phyloP scores from a whole-genome alignment of 2,888 invertebrate genomes.

The Elgonia sp. region DNA sequence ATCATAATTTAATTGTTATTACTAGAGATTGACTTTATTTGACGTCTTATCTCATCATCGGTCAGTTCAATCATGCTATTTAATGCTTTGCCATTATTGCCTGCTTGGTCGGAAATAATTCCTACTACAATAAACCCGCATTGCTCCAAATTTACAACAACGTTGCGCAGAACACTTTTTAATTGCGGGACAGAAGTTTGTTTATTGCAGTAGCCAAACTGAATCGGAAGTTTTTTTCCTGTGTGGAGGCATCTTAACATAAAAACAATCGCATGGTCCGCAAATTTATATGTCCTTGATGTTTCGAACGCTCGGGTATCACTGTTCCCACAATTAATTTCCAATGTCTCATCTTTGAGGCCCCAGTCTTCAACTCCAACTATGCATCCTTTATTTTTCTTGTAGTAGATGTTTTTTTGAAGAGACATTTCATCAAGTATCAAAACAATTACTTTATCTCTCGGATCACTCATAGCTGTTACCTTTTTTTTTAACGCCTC shows the following conservation, averaged over 20 bases:
- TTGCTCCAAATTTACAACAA: not conserved
- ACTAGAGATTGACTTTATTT: not conserved
- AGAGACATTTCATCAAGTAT: too few relatives aligned
- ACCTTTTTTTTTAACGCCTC: too few relatives aligned
- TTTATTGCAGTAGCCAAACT: not conserved
- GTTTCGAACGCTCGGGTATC: too few relatives aligned
- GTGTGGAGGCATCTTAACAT: constrained; percentile 7
- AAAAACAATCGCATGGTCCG: constrained; percentile 32
- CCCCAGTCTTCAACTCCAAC: too few relatives aligned
- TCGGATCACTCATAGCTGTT: too few relatives aligned
- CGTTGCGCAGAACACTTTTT: not conserved
- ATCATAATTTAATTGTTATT: too few relatives aligned
- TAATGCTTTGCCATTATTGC: constrained; percentile 5
- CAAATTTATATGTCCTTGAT: constrained; percentile 39
- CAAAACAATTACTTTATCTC: too few relatives aligned
- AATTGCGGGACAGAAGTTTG: not conserved
- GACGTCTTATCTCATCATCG: constrained; percentile 4
- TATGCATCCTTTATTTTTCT: too few relatives aligned
- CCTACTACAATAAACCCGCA: constrained; percentile 27
- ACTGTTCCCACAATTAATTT: too few relatives aligned
- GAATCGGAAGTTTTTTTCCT: constrained; percentile 21
- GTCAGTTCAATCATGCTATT: not conserved
- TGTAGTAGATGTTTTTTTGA: too few relatives aligned
- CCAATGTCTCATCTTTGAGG: too few relatives aligned
- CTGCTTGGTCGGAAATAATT: constrained; percentile 32